Conservation (phyloP, 2,113 vertebrate species). For the Mesoclemmys tuberculata region DNA sequence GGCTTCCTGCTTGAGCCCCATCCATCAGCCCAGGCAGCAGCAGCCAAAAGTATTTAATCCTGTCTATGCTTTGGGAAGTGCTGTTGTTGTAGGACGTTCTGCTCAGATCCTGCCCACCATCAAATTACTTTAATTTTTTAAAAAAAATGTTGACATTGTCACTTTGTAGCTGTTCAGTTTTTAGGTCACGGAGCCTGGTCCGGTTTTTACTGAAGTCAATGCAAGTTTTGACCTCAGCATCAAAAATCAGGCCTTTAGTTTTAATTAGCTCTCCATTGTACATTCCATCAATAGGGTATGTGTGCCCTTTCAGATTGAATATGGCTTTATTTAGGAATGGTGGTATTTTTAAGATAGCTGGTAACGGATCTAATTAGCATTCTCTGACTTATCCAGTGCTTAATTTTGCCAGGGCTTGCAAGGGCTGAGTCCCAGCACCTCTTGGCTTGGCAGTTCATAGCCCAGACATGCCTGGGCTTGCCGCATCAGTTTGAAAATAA, state of each 20-base stretch:
- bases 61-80: neutral
- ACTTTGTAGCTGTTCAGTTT: neutral
- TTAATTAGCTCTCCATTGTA: neutral
- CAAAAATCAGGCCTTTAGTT: neutral
- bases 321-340: neutral
- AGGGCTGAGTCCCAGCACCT: neutral
- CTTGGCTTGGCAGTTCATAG: neutral
- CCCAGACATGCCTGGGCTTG: neutral
- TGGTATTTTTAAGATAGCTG: neutral
- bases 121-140: neutral
- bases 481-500: neutral
- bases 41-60: neutral
- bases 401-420: neutral
- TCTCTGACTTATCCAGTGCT: neutral
- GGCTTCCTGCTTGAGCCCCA: neutral
- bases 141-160: neutral
- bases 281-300: fast-evolving
- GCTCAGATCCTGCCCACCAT: neutral
- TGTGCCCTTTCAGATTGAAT: fast-evolving
- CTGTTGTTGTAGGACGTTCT: neutral
- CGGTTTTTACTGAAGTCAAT: fast-evolving
- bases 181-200: neutral
- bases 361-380: no score
- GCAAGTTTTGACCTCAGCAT: neutral
- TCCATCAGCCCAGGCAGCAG: fast-evolving